Base-by-base conservation (phyloP, 1,140 invertebrate species). In the Papilio polytes region DNA sequence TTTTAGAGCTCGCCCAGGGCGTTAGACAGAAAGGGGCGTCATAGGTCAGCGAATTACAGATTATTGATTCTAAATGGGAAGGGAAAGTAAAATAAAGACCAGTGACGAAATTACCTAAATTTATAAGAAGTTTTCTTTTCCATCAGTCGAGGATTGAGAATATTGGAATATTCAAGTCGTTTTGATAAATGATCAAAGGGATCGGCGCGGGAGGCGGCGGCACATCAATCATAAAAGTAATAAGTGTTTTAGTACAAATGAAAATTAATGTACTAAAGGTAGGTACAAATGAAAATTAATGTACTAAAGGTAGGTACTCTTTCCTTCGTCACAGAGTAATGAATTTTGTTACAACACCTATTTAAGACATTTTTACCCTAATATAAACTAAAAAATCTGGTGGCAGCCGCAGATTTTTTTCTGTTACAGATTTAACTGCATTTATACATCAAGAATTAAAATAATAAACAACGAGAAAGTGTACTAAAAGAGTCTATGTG, bases 251-350 rank as follows among this genome's bases (percentile, higher is more conserved):
- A 70, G 63, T 70, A 70, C 22, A 70, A 70, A 70, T 70, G 63
- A 70, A 70, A 70, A 70, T 70, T 70, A 70, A 70, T 70, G 63
- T 70, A 70, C 22, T 36, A 12, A 36, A 63, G 59, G 20, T 63
- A n/a, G n/a, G 63, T 70, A 70, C 22, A 70, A 70, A 70, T 70
- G 63, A 70, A 70, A 70, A 70, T 70, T 70, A 70, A 70, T 70
- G 63, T 70, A 70, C 22, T 36, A 12, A 36, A 63, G 59, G 20
- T 63, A n/a, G n/a, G n/a, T n/a, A n/a, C n/a, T 63, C 22, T 63
- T 63, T 63, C 22, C 59, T 63, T 63, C 59, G 53, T 26, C 59
- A 26, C 59, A 63, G 59, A 10, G 8, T 56, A 20, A 56, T 56
- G 53, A 56, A 56, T 56, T 56, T 56, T 10, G n/a, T 56, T 56